Conservation (phyloP, 2,797 vertebrate species). For the Acanthiza pusilla region DNA sequence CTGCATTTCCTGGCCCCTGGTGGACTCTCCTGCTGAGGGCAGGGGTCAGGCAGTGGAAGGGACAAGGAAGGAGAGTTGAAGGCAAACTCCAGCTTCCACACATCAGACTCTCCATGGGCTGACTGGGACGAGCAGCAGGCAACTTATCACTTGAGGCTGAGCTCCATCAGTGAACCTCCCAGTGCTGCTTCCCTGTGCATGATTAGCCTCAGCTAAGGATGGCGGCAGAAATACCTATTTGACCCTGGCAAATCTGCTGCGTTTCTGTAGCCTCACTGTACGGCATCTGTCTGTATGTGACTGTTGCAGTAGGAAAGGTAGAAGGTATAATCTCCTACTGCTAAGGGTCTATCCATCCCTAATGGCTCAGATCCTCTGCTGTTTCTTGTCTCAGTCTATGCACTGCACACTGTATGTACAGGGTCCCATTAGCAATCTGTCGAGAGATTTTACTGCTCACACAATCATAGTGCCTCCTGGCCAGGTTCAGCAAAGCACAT, state of each 20-base stretch:
- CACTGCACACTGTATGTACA: rapidly evolving
- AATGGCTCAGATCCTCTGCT: neutral
- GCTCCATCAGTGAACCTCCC: neutral
- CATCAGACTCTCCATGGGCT: neutral
- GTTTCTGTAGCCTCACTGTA: neutral
- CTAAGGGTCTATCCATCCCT: neutral
- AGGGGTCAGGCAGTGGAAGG: neutral
- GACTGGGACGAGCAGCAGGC: neutral
- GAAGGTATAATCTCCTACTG: neutral
- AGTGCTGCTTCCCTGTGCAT: rapidly evolving
- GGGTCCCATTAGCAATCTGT: neutral
- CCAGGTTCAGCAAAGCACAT: neutral
- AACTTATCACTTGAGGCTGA: neutral
- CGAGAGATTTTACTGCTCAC: neutral
- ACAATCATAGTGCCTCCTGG: neutral
- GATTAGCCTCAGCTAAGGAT: neutral
- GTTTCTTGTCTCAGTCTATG: neutral
- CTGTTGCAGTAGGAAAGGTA: neutral
- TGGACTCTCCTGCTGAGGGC: neutral
- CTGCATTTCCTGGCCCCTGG: rapidly evolving
- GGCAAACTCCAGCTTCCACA: neutral
- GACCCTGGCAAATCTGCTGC: neutral
- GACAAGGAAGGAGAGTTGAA: neutral
- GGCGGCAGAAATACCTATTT: neutral
- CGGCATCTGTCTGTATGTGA: neutral